Conservation (phyloP, 2,113 vertebrate genomes). For the Pygoscelis adeliae region DNA sequence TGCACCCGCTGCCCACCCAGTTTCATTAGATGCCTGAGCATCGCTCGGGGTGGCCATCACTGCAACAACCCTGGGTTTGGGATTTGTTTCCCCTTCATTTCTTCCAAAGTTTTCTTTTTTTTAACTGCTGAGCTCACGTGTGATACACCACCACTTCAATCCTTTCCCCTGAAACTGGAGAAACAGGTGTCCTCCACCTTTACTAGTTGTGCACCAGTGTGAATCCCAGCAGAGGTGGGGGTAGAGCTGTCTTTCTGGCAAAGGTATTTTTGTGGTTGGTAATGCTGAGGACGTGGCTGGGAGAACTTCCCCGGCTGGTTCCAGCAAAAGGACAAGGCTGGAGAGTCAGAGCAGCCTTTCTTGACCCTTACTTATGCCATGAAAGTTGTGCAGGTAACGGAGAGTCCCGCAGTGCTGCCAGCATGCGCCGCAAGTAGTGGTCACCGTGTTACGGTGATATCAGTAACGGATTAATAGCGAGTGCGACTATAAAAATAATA, state of each 20-base stretch:
- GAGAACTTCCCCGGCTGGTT: background rate
- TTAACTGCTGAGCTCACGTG: background rate
- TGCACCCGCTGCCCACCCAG: accelerated
- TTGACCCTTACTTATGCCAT: background rate
- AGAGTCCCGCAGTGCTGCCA: accelerated
- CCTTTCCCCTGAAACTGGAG: background rate
- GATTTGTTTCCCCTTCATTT: background rate
- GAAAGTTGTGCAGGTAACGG: background rate
- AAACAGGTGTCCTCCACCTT: background rate
- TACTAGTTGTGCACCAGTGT: background rate
- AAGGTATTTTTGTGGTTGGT: background rate
- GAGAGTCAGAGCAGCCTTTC: background rate
- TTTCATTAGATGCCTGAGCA: accelerated
- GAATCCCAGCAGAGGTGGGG: background rate
- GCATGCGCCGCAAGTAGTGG: accelerated
- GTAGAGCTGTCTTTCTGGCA: background rate
- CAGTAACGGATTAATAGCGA: background rate
- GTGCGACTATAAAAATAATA: background rate
- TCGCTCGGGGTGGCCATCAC: background rate
- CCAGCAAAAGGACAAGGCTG: background rate
- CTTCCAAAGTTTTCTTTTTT: background rate
- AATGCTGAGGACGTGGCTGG: background rate
- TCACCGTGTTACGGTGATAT: background rate
- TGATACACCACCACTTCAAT: background rate
- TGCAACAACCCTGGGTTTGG: background rate